Conservation (phyloP, 2,797 vertebrate species). For the Tiaroga cobitis region DNA sequence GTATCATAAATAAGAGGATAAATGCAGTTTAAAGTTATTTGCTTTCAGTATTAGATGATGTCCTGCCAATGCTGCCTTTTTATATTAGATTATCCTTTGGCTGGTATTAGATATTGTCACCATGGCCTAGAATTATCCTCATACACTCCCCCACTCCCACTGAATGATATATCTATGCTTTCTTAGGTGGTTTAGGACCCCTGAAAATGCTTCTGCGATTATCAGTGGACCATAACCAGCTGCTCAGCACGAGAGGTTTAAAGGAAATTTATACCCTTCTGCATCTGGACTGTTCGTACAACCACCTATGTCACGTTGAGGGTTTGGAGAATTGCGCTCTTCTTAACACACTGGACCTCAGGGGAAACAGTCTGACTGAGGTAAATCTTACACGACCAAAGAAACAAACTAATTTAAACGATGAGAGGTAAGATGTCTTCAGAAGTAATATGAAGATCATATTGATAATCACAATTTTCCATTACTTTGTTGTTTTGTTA, state of each 20-base stretch:
- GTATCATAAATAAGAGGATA: slow-evolving; percentile 59
- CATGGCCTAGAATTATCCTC: slow-evolving; percentile 1
- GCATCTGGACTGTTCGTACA: slow-evolving; percentile 89
- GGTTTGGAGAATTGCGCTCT: slow-evolving; percentile 87
- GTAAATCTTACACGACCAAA: slow-evolving; percentile 69
- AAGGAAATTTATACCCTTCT: slow-evolving; percentile 80
- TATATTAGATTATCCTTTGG: slow-evolving; percentile 49
- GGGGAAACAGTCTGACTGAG: slow-evolving; percentile 89
- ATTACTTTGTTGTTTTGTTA: slow-evolving; percentile 13
- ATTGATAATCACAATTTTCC: neutral
- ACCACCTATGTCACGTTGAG: slow-evolving; percentile 85
- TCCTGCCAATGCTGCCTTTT: neutral
- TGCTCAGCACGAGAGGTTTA: slow-evolving; percentile 89
- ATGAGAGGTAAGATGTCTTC: neutral
- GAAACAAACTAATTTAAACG: neutral
- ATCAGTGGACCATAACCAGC: slow-evolving; percentile 89
- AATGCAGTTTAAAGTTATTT: slow-evolving; percentile 55
- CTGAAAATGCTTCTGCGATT: slow-evolving; percentile 85
- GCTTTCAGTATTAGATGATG: slow-evolving; percentile 41
- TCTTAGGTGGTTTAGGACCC: slow-evolving; percentile 86
- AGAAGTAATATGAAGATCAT: neutral
- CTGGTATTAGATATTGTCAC: slow-evolving; percentile 41
- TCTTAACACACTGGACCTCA: slow-evolving; percentile 86
- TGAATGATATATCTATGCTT: slow-evolving; percentile 51
- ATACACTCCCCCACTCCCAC: neutral